Evolutionary conservation across 2,888 invertebrate genomes (phyloP).

Genomic region (Philereme vetulata): DNA sequence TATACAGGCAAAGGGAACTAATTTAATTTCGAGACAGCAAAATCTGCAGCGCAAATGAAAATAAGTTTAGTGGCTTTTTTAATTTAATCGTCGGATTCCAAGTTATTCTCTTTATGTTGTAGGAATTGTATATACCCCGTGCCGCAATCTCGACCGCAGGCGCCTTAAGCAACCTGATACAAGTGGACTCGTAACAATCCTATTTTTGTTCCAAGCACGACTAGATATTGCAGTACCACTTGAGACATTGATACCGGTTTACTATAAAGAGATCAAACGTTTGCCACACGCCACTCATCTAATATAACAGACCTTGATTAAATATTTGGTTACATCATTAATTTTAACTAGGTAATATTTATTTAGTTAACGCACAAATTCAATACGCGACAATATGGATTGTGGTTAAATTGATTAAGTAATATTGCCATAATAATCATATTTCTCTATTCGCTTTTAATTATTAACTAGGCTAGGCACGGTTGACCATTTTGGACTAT

Average conservation of each 20-base stretch:
- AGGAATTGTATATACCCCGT: slow-evolving; percentile 34
- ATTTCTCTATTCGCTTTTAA: neutral
- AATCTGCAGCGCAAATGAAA: too few relatives aligned
- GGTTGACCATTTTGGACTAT: too few relatives aligned
- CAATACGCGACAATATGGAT: neutral
- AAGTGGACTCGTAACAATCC: slow-evolving; percentile 41
- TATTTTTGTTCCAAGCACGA: slow-evolving; percentile 44
- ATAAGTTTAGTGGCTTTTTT: neutral
- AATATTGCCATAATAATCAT: neutral
- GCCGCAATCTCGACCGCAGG: slow-evolving; percentile 45
- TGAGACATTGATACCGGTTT: slow-evolving; percentile 26
- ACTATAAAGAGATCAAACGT: slow-evolving; percentile 16
- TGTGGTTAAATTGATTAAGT: slow-evolving; percentile 4
- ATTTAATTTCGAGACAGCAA: too few relatives aligned
- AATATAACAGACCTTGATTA: neutral
- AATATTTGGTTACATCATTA: too few relatives aligned
- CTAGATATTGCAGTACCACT: slow-evolving; percentile 24
- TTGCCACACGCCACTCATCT: neutral
- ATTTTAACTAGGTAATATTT: too few relatives aligned
- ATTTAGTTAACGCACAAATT: neutral
- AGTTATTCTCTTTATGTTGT: slow-evolving; percentile 6
- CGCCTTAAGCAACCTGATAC: slow-evolving; percentile 47
- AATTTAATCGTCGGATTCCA: slow-evolving; percentile 2
- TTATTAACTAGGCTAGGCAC: neutral
- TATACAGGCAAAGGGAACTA: too few relatives aligned